phyloP scores from a whole-genome alignment of 1,140 invertebrate genomes.

The Bursaphelenchus mucronatus region DNA sequence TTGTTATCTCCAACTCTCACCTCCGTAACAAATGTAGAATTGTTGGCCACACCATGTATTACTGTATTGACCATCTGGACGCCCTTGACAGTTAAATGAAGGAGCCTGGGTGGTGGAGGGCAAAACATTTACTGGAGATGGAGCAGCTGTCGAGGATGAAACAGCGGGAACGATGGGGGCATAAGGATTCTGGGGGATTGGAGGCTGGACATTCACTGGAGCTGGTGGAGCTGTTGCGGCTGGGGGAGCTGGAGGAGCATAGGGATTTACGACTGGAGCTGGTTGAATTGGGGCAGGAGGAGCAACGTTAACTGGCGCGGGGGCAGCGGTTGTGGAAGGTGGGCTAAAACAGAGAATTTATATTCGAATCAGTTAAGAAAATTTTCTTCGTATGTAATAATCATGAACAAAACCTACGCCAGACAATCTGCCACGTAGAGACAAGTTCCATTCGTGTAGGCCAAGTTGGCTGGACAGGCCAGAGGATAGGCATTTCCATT shows the following conservation, averaged over 20 bases:
- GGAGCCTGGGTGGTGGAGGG: constrained; percentile 7
- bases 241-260: not conserved
- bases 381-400: too few relatives aligned
- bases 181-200: not conserved
- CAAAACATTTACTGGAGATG: not conserved
- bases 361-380: not conserved
- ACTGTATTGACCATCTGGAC: constrained; percentile 25
- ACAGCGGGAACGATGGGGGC: not conserved
- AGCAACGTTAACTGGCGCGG: constrained; percentile 1
- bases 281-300: not conserved
- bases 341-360: constrained; percentile 20
- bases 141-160: not conserved
- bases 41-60: not conserved
- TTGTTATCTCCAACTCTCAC: not conserved
- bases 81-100: constrained; percentile 23
- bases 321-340: not conserved
- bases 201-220: not conserved
- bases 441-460: constrained; percentile 22
- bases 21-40: constrained; percentile 22
- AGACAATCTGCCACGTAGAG: constrained; percentile 17
- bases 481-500: constrained; percentile 21
- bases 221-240: not conserved
- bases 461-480: constrained; percentile 23
- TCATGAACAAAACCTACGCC: constrained; percentile 18
- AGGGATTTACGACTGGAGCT: constrained; percentile 5